A percentile compares a stretch with the other conserved stretches of the same genome.
phyloP scores from a whole-genome alignment of 2,888 invertebrate genomes.

The Encarsia formosa region DNA sequence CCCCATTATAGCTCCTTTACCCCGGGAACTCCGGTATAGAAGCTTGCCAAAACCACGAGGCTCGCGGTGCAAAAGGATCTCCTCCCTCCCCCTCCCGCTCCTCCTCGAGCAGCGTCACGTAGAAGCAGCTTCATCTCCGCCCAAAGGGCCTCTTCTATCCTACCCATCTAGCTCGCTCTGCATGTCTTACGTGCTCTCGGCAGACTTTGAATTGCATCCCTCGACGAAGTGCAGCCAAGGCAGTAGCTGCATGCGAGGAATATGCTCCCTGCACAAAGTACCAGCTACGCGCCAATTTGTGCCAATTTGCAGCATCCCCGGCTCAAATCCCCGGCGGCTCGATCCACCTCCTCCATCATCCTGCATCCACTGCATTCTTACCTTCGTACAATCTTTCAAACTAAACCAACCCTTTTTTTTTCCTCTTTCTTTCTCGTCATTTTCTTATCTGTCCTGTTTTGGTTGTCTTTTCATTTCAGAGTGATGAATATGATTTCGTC shows the following conservation, averaged over 20 bases:
- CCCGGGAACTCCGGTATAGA: too few species aligned
- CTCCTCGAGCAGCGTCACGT: background rate
- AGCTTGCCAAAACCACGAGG: conserved; percentile 46
- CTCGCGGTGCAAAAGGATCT: conserved; percentile 42
- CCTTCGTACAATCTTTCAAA: too few species aligned
- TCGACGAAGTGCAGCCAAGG: conserved; percentile 25
- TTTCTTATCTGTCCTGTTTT: too few species aligned
- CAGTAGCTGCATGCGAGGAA: conserved; percentile 5
- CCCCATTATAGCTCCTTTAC: too few species aligned
- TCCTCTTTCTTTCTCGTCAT: too few species aligned
- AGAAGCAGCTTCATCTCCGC: too few species aligned
- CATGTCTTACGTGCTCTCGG: too few species aligned
- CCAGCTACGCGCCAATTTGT: conserved; percentile 47
- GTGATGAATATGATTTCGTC: too few species aligned
- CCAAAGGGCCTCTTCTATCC: too few species aligned
- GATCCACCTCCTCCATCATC: conserved; percentile 46
- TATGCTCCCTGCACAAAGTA: conserved; percentile 21
- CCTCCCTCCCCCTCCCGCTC: conserved; percentile 16
- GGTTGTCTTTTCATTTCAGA: too few species aligned
- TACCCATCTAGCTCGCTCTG: background rate
- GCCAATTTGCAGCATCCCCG: conserved; percentile 45
- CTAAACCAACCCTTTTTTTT: too few species aligned
- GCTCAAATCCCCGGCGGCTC: conserved; percentile 30
- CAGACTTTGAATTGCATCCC: conserved; percentile 50
- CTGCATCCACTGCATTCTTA: conserved; percentile 14